Evolutionary conservation across 1,140 invertebrate genomes (phyloP).

Genomic region (Acromyrmex echinatior): DNA sequence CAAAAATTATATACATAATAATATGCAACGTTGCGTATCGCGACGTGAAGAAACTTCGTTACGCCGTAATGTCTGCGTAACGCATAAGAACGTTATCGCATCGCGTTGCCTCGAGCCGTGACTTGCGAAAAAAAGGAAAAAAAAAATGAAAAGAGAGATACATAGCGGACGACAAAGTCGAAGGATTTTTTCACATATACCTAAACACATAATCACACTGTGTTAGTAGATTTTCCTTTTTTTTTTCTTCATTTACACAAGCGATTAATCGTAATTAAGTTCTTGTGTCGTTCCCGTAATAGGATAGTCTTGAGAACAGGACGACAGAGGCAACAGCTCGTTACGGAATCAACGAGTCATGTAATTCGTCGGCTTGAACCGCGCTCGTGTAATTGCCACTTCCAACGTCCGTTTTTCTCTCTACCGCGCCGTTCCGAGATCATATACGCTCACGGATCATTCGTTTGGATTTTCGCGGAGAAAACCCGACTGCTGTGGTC

Average conservation of each 20-base stretch:
- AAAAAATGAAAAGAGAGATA: not conserved
- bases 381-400: constrained; percentile 7
- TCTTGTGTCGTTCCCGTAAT: constrained; percentile 9
- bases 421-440: not conserved
- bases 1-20: constrained; percentile 48
- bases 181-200: not conserved
- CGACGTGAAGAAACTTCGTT: constrained; percentile 40
- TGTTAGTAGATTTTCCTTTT: not conserved
- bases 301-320: constrained; percentile 3
- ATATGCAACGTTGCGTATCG: constrained; percentile 34
- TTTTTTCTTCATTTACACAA: not conserved
- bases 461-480: not conserved
- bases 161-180: not conserved
- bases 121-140: constrained; percentile 29
- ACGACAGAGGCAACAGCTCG: not conserved
- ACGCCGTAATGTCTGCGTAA: constrained; percentile 24
- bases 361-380: constrained; percentile 18
- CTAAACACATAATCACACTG: not conserved
- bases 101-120: constrained; percentile 15
- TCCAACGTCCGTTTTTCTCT: not conserved
- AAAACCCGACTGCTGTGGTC: not conserved
- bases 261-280: constrained; percentile 35
- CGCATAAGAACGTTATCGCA: constrained; percentile 29
- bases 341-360: constrained; percentile 36
- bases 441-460: not conserved